Percentiles rank a stretch among this genome's conserved stretches.
phyloP scores from a whole-genome alignment of 2,888 invertebrate species.

The Hedya salicella region DNA sequence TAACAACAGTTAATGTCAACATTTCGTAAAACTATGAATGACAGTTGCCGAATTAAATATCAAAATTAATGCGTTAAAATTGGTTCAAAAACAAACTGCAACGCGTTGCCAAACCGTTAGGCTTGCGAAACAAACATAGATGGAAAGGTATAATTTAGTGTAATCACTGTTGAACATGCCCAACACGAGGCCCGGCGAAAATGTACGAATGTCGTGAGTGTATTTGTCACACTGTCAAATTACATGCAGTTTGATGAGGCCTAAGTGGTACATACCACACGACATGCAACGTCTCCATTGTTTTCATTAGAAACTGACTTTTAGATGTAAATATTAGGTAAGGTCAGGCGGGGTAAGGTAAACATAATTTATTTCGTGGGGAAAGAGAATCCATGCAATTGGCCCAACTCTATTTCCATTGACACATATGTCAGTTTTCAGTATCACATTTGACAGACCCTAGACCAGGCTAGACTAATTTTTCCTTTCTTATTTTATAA shows the following conservation, averaged over 20 bases:
- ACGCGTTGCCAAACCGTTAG: slow-evolving; percentile 22
- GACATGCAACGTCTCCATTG: slow-evolving; percentile 1
- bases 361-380: background rate
- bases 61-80: slow-evolving; percentile 15
- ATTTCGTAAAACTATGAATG: too few species aligned
- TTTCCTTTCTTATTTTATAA: too few species aligned
- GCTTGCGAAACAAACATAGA: slow-evolving; percentile 52
- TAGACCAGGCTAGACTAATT: too few species aligned
- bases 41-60: background rate
- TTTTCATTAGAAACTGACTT: slow-evolving; percentile 14
- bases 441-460: too few species aligned
- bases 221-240: slow-evolving; percentile 42
- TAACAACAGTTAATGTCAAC: too few species aligned
- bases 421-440: too few species aligned
- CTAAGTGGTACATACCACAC: slow-evolving; percentile 9
- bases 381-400: too few species aligned
- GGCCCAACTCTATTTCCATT: too few species aligned
- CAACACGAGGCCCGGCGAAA: slow-evolving; percentile 53
- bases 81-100: slow-evolving; percentile 25
- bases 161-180: slow-evolving; percentile 61
- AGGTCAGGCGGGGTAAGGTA: too few species aligned
- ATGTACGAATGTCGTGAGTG: slow-evolving; percentile 51
- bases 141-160: slow-evolving; percentile 54
- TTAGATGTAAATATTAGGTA: background rate
- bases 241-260: slow-evolving; percentile 42